Base-by-base conservation (phyloP, 2,797 vertebrate genomes). In the Anableps anableps region DNA sequence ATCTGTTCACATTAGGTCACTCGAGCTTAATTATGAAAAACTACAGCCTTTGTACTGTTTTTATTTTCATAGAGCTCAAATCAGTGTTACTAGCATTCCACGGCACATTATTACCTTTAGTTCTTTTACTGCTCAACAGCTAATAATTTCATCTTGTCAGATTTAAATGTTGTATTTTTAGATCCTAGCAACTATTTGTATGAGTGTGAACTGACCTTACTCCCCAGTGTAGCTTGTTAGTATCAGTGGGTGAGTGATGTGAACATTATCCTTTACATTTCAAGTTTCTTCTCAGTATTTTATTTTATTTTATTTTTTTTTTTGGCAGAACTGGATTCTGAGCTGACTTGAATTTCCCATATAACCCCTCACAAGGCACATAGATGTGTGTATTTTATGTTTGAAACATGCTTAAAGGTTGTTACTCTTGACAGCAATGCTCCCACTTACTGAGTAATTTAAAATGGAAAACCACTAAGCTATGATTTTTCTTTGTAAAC, bases 401-500 rank as follows among this genome's bases (percentile, higher is more conserved):
- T 47, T 72, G 85, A 82, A 83, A 83, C 77, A 84, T 36, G 55
- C 77, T 74, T 78, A 82, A 81, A 85, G 76, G 85, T 85, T 72
- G 76, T 64, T 77, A 83, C 82, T 80, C 72, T 68, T 80, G 82
- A 86, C 85, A 81, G 74, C 81, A 72, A 87, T 79, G 75, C 78
- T 83, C 72, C 85, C 84, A 13, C 76, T 64, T 79, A 80, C 81
- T 86, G 62, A 88, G 85, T 94, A 84, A 92, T 90, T 93, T 84
- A 85, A 90, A 91, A 92, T 86, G 80, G 83, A 94, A 94, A 95
- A 94, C 93, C 94, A 95, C 94, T 93, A 93, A 94, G 93, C 91
- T 93, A 88, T 81, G 83, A 21, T 81, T 88, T 88, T 83, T 83
- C 84, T 87, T 79, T 80, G 77, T 82, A 34, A 91, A 90, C 86